Base-by-base conservation (phyloP, 2,797 vertebrate genomes). In the Bovichtus variegatus region DNA sequence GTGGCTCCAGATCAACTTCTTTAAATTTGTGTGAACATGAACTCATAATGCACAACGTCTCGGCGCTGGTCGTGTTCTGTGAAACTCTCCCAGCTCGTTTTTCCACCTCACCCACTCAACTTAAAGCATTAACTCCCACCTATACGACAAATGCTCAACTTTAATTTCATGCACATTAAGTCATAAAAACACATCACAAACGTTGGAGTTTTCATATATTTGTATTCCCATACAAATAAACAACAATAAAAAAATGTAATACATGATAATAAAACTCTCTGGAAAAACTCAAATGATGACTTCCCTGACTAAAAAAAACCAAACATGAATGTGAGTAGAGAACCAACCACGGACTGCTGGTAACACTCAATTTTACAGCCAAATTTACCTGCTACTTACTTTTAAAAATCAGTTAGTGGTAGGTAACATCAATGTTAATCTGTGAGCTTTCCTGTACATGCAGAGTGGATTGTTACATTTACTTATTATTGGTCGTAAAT, bases 171-270 rank as follows among this genome's bases (percentile, higher is more conserved):
- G 75, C 54, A 82, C 40, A 59, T 80, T 13, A 67, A 78, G 53
- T 71, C 74, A 87, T 71, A 81, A 75, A 86, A 81, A 79, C 50
- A 71, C 53, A 57, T 57, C 68, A 34, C 61, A 85, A 80, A 72
- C 49, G 51, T 77, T 10, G 12, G 8, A 54, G 27, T 81, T 90
- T 88, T 84, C 34, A 67, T 73, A 64, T n/a, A 80, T 76, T 77
- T 91, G 81, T 86, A 92, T 92, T 93, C 88, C 51, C 71, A 84
- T 87, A 91, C 65, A 93, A 92, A 92, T 43, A 85, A 91, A 85
- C 54, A 82, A 76, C 6, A 72, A 63, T 27, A 75, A 85, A 77
- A 71, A 82, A 78, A 73, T 12, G n/a, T 12, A 44, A 70, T 38
- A 85, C 81, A 89, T 74, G 38, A 78, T 73, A 78, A 83, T 75